Base-by-base conservation (phyloP, 2,888 invertebrate genomes). In the Octonoba sinensis region DNA sequence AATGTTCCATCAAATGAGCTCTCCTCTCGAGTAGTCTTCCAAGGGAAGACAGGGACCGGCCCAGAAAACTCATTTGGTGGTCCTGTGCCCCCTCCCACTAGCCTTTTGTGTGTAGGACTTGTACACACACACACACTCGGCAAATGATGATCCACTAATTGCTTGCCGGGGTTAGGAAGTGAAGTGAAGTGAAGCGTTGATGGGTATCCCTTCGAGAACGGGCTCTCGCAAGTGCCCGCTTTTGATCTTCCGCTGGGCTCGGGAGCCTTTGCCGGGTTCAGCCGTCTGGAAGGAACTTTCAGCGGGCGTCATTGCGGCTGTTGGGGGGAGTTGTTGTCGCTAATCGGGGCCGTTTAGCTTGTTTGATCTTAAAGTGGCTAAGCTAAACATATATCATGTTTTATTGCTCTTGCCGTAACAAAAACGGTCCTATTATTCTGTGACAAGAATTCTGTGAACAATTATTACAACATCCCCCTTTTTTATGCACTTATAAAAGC, bases 1-100 rank as follows among this genome's bases (percentile, higher is more conserved):
- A 54, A 54, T 54, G 54, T 54, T 54, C 54, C 54, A 54, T 54
- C 54, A 54, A 54, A 54, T 54, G 54, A 54, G 20, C 54, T 54
- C 54, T n/a, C n/a, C 54, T 20, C 54, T 54, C 54, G 20, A 54
- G 54, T 54, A 20, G 36, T 36, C 4, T 36, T 36, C 36, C 36
- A 36, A 36, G 20, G 12, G 54, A 54, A 54, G 54, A 54, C 54
- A 54, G 54, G 54, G 16, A n/a, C 36, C 36, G 36, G 36, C 54
- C 20, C 20, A n/a, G 20, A 54, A 54, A 20, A 54, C 18, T 54
- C 54, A 54, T 54, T 54, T 54, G 54, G 54, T 54, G 54, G 54
- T 54, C 54, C 54, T 36, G 36, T 36, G 36, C 36, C 6, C 36
- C 36, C 36, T 36, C 36, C 36, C 36, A 20, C 18, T n/a, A n/a